Percentiles rank a stretch among this genome's conserved stretches.
Conservation (phyloP, 2,888 invertebrate species). For the Cetonia aurata region DNA sequence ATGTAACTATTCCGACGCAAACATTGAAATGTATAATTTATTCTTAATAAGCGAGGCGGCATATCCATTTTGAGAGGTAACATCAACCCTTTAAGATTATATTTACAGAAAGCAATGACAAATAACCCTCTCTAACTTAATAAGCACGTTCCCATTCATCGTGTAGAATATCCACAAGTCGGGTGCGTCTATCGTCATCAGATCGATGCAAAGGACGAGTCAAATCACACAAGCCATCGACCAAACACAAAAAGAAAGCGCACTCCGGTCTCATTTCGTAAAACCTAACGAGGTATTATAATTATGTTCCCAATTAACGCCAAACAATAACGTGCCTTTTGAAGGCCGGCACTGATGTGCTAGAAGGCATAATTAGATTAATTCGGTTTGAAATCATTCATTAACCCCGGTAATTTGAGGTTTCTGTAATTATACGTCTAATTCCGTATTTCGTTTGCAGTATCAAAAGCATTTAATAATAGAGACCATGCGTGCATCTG, state of each 20-base stretch:
- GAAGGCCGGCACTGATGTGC: slow-evolving; percentile 32
- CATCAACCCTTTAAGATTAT: slow-evolving; percentile 1
- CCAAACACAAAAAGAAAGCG: slow-evolving; percentile 28
- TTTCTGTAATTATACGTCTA: slow-evolving; percentile 37
- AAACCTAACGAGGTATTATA: slow-evolving; percentile 43
- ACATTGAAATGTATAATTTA: no score
- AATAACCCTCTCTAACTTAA: slow-evolving; percentile 33
- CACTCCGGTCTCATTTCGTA: slow-evolving; percentile 33
- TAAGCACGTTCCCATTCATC: slow-evolving; percentile 24
- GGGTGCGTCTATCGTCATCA: not conserved
- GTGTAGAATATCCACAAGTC: slow-evolving; percentile 13
- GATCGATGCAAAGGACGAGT: slow-evolving; percentile 2
- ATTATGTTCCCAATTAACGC: slow-evolving; percentile 43
- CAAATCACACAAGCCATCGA: slow-evolving; percentile 30
- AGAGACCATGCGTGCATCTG: not conserved
- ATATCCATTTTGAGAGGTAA: slow-evolving; percentile 11
- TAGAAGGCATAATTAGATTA: slow-evolving; percentile 46
- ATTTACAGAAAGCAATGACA: slow-evolving; percentile 33
- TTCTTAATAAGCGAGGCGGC: not conserved
- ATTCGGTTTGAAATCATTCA: slow-evolving; percentile 45
- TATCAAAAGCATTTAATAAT: slow-evolving; percentile 37
- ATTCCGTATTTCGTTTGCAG: slow-evolving; percentile 41
- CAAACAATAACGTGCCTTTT: slow-evolving; percentile 43
- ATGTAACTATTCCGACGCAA: no score
- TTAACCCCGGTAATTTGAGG: slow-evolving; percentile 41